Base-by-base conservation (phyloP, 2,888 invertebrate species). In the Amiota minor region DNA sequence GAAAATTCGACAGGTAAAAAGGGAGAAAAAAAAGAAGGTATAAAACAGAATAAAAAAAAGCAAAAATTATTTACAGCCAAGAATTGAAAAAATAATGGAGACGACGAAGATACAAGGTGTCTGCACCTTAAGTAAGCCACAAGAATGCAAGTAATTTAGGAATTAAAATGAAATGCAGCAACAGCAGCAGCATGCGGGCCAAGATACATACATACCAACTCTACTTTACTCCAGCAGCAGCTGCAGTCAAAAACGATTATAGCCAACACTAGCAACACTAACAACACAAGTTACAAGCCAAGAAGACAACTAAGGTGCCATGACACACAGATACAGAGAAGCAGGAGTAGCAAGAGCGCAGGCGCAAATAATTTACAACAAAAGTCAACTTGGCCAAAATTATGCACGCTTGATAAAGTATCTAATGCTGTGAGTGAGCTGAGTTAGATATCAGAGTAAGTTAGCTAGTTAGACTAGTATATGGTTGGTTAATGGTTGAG, bases 81-180 rank as follows among this genome's bases (percentile, higher is more conserved):
- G 16, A 9, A 18, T 18, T 16, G 55, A 18, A 18, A 55, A 55
- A n/a, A 59, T 10, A 59, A 14, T 20, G 16, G 23, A 20, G 18
- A 35, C 35, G 35, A 35, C 35, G 4, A 18, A 59, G 20, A 20
- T 20, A 59, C 20, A 20, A 20, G 20, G 59, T 20, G 20, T 20
- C 59, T 20, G 50, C 67, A 68, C 67, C 67, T 53, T 50, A 12
- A 68, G 50, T 53, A 50, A 53, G 53, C 67, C 53, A 23, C 49
- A 65, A 65, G 50, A 67, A 67, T 49, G 67, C 67, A 50, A 68
- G 67, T 68, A 68, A 68, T 68, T 68, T 68, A 23, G 67, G 12
- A 53, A 68, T 23, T 9, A 23, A 35, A 20, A 53, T 53, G 20
- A 35, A 20, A 68, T 68, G 53, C 67, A 23, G 67, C 50, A 10